Evolutionary conservation across 2,888 invertebrate species (phyloP).

Genomic region (Ophonus ardosiacus): DNA sequence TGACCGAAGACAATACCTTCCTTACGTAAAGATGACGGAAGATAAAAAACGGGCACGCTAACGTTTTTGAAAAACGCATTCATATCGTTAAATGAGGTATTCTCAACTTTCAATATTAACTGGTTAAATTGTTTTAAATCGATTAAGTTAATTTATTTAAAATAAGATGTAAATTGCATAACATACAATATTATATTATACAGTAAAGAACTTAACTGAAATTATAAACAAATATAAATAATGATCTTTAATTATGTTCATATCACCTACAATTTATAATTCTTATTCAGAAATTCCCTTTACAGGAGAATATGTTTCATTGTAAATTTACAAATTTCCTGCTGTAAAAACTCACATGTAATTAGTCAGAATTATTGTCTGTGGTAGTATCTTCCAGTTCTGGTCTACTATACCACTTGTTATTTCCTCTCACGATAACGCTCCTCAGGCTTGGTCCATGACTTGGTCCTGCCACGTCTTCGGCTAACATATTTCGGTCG

Average conservation of each 20-base stretch:
- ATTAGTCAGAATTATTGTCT: slow-evolving; percentile 54
- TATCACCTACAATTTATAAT: slow-evolving; percentile 12
- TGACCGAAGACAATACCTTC: too few species aligned
- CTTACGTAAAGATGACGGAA: too few species aligned
- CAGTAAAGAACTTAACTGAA: not conserved
- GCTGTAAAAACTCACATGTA: slow-evolving; percentile 1
- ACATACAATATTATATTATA: slow-evolving; percentile 33
- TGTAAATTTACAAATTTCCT: not conserved
- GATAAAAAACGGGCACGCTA: too few species aligned
- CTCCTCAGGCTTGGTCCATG: slow-evolving; percentile 32
- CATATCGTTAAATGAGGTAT: too few species aligned
- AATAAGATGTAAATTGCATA: slow-evolving; percentile 40
- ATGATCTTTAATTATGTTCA: slow-evolving; percentile 10
- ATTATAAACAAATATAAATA: slow-evolving; percentile 35
- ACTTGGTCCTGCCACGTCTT: slow-evolving; percentile 52
- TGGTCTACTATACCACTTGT: slow-evolving; percentile 57
- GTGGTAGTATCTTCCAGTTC: slow-evolving; percentile 45
- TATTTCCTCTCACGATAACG: slow-evolving; percentile 55
- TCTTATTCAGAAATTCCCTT: not conserved
- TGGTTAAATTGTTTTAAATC: not conserved
- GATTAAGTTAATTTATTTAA: slow-evolving; percentile 42
- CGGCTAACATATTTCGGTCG: not conserved
- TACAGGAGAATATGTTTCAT: not conserved
- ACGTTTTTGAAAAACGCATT: too few species aligned
- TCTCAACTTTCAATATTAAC: not conserved